A percentile compares a stretch with the other conserved stretches of the same genome.
phyloP scores from a whole-genome alignment of 2,113 vertebrate species.

The Microtus ochrogaster region DNA sequence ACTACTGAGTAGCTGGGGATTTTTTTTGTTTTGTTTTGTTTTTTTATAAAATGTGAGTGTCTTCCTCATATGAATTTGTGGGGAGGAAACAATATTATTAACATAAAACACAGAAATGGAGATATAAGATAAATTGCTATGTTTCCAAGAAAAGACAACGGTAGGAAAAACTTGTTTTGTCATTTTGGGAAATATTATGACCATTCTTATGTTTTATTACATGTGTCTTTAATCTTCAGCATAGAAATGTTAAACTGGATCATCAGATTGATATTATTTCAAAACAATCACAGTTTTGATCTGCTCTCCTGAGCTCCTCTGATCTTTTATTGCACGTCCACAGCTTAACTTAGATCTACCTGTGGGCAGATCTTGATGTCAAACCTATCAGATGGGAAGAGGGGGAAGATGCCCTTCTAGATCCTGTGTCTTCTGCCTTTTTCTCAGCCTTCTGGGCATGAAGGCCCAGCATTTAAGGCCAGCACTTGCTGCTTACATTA shows the following conservation, averaged over 20 bases:
- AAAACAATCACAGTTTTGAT: neutral
- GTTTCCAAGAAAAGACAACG: neutral
- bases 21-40: neutral
- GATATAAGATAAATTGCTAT: too few species aligned
- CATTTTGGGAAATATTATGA: neutral
- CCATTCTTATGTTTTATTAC: neutral
- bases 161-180: neutral
- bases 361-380: neutral
- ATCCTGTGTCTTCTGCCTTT: neutral
- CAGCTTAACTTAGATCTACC: neutral
- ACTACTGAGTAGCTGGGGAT: neutral
- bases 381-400: neutral
- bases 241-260: neutral
- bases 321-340: accelerated
- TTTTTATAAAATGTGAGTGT: neutral
- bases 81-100: neutral
- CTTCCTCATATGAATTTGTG: neutral
- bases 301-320: neutral
- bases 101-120: neutral
- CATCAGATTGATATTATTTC: neutral
- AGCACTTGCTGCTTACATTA: neutral
- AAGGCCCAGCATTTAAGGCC: neutral
- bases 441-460: neutral
- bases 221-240: neutral
- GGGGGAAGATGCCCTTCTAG: accelerated